Conservation (phyloP, 2,797 vertebrate genomes). For the Phalanger gymnotis region DNA sequence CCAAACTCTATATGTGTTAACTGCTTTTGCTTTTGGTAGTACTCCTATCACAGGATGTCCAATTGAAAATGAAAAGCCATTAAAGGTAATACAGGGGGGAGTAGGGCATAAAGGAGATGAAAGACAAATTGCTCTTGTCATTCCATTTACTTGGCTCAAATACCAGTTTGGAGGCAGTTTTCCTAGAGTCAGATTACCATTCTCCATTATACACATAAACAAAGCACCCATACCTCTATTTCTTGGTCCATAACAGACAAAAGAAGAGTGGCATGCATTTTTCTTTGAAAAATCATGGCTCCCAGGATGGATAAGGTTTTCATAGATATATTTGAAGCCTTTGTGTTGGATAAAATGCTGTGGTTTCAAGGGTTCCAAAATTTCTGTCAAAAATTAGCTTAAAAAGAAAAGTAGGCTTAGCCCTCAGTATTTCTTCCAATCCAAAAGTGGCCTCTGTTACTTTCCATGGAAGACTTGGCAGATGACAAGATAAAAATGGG, state of each 20-base stretch:
- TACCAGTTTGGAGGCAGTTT: neutral
- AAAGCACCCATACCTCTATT: neutral
- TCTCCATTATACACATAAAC: neutral
- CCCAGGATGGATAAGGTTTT: neutral
- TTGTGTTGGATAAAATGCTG: neutral
- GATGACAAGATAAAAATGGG: accelerated
- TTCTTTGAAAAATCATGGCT: neutral
- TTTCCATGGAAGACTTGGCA: neutral
- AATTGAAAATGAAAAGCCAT: neutral
- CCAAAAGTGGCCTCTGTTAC: neutral
- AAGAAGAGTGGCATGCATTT: neutral
- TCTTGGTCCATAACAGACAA: neutral
- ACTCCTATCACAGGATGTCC: neutral
- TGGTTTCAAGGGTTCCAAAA: neutral
- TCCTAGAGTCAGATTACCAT: neutral
- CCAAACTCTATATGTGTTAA: neutral
- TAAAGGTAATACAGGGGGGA: neutral
- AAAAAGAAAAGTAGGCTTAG: neutral
- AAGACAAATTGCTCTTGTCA: neutral
- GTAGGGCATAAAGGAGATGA: neutral
- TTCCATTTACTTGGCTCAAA: neutral
- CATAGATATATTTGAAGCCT: neutral
- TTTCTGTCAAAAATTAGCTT: neutral
- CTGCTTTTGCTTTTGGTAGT: neutral
- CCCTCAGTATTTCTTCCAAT: neutral